These are phyloP conservation scores for Calycopis cecrops DNA, from an alignment of 1,140 invertebrate species.

Conservation along the genomic window DNA sequence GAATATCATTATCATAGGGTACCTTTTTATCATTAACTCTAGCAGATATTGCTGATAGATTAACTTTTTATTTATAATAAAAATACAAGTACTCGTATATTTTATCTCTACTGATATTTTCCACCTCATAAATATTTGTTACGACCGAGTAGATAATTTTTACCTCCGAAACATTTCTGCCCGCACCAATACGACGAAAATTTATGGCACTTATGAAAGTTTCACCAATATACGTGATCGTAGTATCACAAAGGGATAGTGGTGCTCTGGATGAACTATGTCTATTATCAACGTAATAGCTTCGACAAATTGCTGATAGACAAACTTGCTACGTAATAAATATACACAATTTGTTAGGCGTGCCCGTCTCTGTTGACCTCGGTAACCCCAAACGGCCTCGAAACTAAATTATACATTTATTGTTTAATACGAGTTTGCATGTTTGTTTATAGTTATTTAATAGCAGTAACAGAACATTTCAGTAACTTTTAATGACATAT, in stretches of 20 bases:
- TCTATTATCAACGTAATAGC: slow-evolving; percentile 42
- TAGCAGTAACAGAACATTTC: neutral
- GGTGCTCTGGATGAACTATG: slow-evolving; percentile 28
- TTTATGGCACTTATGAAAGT: neutral
- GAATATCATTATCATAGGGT: no score
- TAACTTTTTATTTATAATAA: no score
- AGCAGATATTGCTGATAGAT: no score
- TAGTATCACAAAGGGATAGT: slow-evolving; percentile 23
- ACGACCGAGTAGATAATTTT: neutral
- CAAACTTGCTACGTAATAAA: slow-evolving; percentile 50
- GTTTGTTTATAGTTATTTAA: neutral
- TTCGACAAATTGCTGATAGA: slow-evolving; percentile 51
- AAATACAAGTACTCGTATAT: no score
- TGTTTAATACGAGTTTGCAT: neutral
- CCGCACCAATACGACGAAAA: neutral
- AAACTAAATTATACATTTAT: slow-evolving; percentile 24
- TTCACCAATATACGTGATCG: slow-evolving; percentile 10
- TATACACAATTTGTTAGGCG: slow-evolving; percentile 47
- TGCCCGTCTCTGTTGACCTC: slow-evolving; percentile 27
- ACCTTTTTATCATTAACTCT: no score
- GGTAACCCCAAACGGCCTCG: slow-evolving; percentile 24
- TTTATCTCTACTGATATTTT: neutral
- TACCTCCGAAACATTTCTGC: neutral
- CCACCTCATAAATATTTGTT: slow-evolving; percentile 1
- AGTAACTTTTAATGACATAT: neutral